Conservation (phyloP, 2,888 invertebrate species). For the Osmoderma eremita region DNA sequence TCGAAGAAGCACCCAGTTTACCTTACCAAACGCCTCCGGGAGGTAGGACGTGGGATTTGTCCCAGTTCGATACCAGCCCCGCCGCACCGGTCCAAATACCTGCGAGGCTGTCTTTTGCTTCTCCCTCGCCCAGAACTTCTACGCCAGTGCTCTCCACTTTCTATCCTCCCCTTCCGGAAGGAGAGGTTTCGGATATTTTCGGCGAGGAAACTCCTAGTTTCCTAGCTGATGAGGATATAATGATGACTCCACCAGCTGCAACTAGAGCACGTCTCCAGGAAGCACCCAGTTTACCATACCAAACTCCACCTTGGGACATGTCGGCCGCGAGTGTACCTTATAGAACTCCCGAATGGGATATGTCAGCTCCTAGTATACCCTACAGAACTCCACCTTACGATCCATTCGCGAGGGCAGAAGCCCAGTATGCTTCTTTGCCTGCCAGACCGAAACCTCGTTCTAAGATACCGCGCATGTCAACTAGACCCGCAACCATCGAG, state of each 20-base stretch:
- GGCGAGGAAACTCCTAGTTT: constrained; percentile 25
- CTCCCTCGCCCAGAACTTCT: background rate
- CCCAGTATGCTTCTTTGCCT: constrained; percentile 18
- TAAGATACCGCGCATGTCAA: too few species aligned
- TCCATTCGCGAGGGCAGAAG: constrained; percentile 15
- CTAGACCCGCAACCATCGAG: background rate
- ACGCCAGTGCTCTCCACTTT: background rate
- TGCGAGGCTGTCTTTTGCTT: background rate
- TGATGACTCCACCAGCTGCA: constrained; percentile 7
- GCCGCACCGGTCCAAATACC: background rate
- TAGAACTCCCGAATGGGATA: constrained; percentile 37
- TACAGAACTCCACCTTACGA: constrained; percentile 21
- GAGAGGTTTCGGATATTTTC: constrained; percentile 28
- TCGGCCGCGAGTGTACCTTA: constrained; percentile 32
- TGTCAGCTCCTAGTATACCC: constrained; percentile 35
- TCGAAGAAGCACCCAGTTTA: constrained; percentile 39
- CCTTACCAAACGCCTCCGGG: constrained; percentile 39
- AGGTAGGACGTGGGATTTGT: background rate
- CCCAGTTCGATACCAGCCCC: background rate
- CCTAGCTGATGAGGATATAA: constrained; percentile 24
- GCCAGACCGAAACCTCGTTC: background rate
- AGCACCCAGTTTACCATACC: constrained; percentile 41
- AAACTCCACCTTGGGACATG: constrained; percentile 33
- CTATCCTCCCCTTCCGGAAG: constrained; percentile 3
- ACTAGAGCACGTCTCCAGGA: constrained; percentile 11